These are phyloP conservation scores for Gorsachius goisagi DNA, from an alignment of 2,113 vertebrate genomes.

Conservation along the genomic window DNA sequence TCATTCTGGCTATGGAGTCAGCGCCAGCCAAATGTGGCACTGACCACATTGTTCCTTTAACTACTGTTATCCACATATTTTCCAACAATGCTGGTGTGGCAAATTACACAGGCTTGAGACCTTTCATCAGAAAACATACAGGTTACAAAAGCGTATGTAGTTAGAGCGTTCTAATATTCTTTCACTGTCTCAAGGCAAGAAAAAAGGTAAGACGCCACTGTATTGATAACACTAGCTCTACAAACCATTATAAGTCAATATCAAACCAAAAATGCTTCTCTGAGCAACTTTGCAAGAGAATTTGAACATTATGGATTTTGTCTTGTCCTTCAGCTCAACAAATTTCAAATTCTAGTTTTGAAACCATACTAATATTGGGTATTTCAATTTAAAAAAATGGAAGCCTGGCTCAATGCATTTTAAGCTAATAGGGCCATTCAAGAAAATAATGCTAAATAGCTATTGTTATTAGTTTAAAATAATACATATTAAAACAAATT, in stretches of 20 bases:
- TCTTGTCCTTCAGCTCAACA: background rate
- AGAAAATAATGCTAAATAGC: background rate
- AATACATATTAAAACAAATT: background rate
- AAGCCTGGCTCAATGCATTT: background rate
- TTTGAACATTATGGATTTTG: background rate
- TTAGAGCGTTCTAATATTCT: background rate
- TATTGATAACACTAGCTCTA: background rate
- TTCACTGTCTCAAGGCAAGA: background rate
- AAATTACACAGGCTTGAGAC: background rate
- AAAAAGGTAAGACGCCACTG: background rate
- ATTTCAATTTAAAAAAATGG: background rate
- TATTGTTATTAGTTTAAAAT: background rate
- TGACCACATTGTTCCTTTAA: too few species aligned
- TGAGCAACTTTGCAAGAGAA: background rate
- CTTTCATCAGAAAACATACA: background rate
- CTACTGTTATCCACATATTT: background rate
- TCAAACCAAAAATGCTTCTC: background rate
- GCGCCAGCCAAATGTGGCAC: rapidly evolving
- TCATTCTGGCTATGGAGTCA: background rate
- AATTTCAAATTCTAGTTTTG: background rate
- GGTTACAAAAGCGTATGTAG: background rate
- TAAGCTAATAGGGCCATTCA: background rate
- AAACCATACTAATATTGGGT: background rate
- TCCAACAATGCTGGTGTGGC: background rate
- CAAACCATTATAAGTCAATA: background rate